phyloP scores from a whole-genome alignment of 2,888 invertebrate genomes.

The Eumacrocentrus americanus region DNA sequence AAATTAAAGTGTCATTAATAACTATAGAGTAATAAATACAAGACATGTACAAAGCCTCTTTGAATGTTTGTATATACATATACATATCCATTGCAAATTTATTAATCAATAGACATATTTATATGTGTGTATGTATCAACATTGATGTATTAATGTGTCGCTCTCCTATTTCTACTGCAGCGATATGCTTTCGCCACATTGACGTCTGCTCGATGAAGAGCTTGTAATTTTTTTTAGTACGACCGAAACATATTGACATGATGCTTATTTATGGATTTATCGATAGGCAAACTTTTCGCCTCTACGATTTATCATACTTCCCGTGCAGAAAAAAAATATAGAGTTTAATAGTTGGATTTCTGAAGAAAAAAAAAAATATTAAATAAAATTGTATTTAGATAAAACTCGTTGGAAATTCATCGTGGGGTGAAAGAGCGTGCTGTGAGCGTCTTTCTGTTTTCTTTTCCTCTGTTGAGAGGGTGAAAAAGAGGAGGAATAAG shows the following conservation, averaged over 20 bases:
- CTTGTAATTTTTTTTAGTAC: background rate
- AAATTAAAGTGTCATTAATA: slow-evolving; percentile 3
- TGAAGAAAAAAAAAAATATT: too few species aligned
- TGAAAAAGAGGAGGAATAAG: background rate
- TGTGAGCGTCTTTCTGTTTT: background rate
- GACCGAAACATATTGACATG: background rate
- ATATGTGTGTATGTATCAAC: too few species aligned
- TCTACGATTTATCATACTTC: too few species aligned
- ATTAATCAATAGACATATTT: background rate
- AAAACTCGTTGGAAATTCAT: too few species aligned
- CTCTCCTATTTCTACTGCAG: background rate
- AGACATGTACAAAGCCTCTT: background rate
- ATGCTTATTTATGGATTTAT: too few species aligned
- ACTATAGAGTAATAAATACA: background rate
- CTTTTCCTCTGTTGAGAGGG: background rate
- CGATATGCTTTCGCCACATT: background rate
- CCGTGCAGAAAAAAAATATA: too few species aligned
- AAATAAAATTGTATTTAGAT: too few species aligned
- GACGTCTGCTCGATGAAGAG: background rate
- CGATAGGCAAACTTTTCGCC: too few species aligned
- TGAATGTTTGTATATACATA: background rate
- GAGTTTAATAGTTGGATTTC: too few species aligned
- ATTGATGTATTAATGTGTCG: background rate
- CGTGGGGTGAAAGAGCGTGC: too few species aligned
- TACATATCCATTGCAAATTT: background rate